Conservation (phyloP, 2,888 invertebrate species). For the Harpalus rufipes region DNA sequence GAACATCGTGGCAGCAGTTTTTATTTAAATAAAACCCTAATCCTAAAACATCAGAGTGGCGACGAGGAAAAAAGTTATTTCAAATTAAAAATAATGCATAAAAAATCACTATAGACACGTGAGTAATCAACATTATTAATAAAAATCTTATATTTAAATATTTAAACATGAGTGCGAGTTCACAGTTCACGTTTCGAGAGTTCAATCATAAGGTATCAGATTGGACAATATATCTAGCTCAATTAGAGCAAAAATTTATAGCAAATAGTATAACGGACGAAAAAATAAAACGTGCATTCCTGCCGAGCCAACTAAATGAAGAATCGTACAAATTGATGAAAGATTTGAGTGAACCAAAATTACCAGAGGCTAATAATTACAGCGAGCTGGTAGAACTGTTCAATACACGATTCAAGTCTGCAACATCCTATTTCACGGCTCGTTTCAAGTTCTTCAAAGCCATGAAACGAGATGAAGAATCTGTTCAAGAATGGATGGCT, state of each 20-base stretch:
- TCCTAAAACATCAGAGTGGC: too few relatives aligned
- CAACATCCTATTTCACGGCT: neutral
- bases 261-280: neutral
- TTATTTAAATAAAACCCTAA: too few relatives aligned
- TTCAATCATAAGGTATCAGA: conserved; percentile 3
- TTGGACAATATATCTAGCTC: conserved; percentile 1
- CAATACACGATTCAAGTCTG: neutral
- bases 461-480: conserved; percentile 2
- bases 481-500: conserved; percentile 8
- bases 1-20: too few relatives aligned
- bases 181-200: neutral
- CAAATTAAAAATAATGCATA: too few relatives aligned
- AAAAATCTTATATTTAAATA: too few relatives aligned
- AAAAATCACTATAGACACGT: too few relatives aligned
- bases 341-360: neutral
- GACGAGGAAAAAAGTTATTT: too few relatives aligned
- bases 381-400: neutral
- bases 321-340: conserved; percentile 3
- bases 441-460: neutral
- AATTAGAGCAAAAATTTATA: neutral
- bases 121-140: too few relatives aligned
- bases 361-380: neutral
- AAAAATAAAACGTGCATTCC: conserved; percentile 4
- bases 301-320: neutral
- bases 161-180: too few relatives aligned